phyloP scores from a whole-genome alignment of 2,888 invertebrate genomes.

The Nudaria mundana region DNA sequence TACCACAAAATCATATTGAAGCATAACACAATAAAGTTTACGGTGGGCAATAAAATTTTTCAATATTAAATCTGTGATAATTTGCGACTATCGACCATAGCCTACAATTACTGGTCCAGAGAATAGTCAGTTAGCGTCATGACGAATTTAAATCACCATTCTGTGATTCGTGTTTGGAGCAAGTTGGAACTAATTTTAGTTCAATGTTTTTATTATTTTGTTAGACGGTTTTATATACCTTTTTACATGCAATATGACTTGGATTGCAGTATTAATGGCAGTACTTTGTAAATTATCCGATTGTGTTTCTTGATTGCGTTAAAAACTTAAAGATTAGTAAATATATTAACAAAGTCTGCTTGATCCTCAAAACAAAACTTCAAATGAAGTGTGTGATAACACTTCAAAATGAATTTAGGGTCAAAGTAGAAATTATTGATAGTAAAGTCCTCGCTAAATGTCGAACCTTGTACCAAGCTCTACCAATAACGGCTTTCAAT shows the following conservation, averaged over 20 bases:
- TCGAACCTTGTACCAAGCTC: constrained; percentile 26
- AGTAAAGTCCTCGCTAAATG: constrained; percentile 23
- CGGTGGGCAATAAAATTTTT: constrained; percentile 30
- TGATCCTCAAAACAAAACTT: too few species aligned
- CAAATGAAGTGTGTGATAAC: too few species aligned
- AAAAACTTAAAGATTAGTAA: too few species aligned
- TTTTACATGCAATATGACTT: constrained; percentile 1
- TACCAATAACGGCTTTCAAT: constrained; percentile 54
- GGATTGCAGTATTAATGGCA: neutral
- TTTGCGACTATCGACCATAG: constrained; percentile 45
- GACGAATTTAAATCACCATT: constrained; percentile 59
- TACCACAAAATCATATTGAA: constrained; percentile 30
- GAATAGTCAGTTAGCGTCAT: constrained; percentile 51
- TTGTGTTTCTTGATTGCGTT: too few species aligned
- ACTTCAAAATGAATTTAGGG: too few species aligned
- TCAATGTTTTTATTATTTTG: constrained; percentile 3
- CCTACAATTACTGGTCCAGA: constrained; percentile 46
- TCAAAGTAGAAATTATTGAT: neutral
- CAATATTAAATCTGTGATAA: constrained; percentile 44
- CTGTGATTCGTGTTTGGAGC: constrained; percentile 39
- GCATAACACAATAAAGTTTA: constrained; percentile 32
- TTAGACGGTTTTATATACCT: neutral
- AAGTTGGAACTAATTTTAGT: constrained; percentile 26
- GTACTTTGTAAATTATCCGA: too few species aligned
- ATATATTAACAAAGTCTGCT: too few species aligned